phyloP scores from a whole-genome alignment of 2,797 vertebrate species.

The Pseudochirops corinnae region DNA sequence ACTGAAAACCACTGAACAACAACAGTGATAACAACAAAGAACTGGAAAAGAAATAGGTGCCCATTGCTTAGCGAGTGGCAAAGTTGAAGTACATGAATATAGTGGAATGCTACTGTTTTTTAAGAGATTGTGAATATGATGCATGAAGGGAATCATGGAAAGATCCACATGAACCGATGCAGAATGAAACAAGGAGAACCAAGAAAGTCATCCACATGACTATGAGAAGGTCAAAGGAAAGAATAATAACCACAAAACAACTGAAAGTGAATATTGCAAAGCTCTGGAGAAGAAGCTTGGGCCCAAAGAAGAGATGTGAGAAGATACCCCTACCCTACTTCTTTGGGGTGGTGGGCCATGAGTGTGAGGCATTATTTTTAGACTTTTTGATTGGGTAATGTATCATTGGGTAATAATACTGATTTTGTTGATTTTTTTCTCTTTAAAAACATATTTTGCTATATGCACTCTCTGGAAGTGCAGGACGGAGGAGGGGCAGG shows the following conservation, averaged over 20 bases:
- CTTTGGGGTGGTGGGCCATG: background rate
- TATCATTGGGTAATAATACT: background rate
- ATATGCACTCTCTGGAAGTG: background rate
- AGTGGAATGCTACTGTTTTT: background rate
- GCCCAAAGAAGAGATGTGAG: background rate
- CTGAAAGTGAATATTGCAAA: background rate
- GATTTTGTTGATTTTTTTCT: background rate
- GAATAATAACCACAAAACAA: background rate
- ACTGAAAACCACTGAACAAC: background rate
- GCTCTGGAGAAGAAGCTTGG: background rate
- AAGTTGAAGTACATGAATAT: background rate
- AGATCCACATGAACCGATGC: background rate
- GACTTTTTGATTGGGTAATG: background rate
- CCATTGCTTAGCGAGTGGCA: background rate
- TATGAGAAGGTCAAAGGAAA: background rate
- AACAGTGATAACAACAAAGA: background rate
- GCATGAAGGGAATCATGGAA: background rate
- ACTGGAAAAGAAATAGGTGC: background rate
- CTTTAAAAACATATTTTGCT: background rate
- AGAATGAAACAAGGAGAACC: background rate
- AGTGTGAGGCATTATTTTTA: background rate
- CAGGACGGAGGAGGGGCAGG: background rate
- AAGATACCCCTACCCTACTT: background rate
- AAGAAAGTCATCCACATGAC: background rate
- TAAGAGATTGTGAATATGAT: background rate